A percentile compares a stretch with the other conserved stretches of the same genome.
Conservation (phyloP, 2,797 vertebrate genomes). For the Melanotaenia boesemani region DNA sequence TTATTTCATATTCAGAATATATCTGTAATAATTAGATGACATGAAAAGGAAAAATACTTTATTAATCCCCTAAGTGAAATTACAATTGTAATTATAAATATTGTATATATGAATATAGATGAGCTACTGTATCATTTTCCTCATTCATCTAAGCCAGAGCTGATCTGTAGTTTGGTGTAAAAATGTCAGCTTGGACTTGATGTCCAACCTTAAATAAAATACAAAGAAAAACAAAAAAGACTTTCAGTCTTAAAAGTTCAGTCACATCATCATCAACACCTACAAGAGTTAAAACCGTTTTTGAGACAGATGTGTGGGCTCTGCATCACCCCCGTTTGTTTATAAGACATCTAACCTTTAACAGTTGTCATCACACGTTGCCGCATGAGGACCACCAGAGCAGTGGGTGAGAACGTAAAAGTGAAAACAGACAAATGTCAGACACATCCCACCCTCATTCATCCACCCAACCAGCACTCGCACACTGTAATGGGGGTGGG, state of each 20-base stretch:
- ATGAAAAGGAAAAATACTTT: not conserved
- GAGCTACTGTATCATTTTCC: no score
- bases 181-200: not conserved
- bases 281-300: not conserved
- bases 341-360: slow-evolving; percentile 37
- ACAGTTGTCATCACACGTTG: not conserved
- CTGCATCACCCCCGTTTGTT: not conserved
- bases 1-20: no score
- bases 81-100: no score
- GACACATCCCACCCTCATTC: slow-evolving; percentile 47
- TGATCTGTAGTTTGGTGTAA: not conserved
- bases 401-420: slow-evolving; percentile 34
- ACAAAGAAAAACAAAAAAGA: not conserved
- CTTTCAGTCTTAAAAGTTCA: no score
- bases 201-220: no score
- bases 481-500: slow-evolving; percentile 5
- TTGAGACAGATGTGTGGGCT: slow-evolving; percentile 6
- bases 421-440: slow-evolving; percentile 51
- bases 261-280: slow-evolving; percentile 1
- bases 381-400: slow-evolving; percentile 48
- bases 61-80: no score
- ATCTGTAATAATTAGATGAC: no score
- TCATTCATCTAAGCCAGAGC: not conserved
- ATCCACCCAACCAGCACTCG: slow-evolving; percentile 11
- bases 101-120: no score